Evolutionary conservation across 2,888 invertebrate genomes (phyloP), one percentile per base, ranked within the genome.

Genomic region (Cerastis leucographa): DNA sequence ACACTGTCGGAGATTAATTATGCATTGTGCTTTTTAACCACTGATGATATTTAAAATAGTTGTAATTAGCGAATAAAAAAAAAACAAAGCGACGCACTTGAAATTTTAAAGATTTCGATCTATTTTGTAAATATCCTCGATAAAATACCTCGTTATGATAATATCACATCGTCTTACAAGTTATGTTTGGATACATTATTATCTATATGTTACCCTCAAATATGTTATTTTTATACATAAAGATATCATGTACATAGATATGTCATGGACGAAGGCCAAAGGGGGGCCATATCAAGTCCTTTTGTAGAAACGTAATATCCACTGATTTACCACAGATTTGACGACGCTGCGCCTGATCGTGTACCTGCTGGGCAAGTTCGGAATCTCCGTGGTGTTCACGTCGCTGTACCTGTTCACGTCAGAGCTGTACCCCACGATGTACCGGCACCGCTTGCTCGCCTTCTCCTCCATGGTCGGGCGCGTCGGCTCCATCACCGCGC

Each of bases 401-500:
- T 97, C 97, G 0, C 91, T 98, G 83, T 98, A 98, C 91, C 95
- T 98, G 87, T 97, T 96, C 90, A 97, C 98, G 0, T 97, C 98
- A 8, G 98, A 98, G 94, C 96, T 98, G 89, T 98, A 98, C 91
- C 98, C 98, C 4, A 98, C 98, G 40, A 97, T 97, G 90, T 96
- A 97, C 83, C 96, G 98, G 0, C 98, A 98, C 92, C 97, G 97
- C 64, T 94, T 98, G 80, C 96, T 98, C 49, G 97, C 97, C 6
- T 97, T 97, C 87, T 98, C 98, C 86, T 98, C 98, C 22, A 98
- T 98, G 97, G 96, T 98, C 76, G 98, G 98, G 0, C 96, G 98
- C 40, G 93, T 98, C 49, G 98, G 98, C 0, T 97, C 98, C 17
- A 98, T 98, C 94, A 93, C 97, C 59, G 98, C 98, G 0, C 98